Evolutionary conservation across 35 echinoderm and acorn worm genomes (phyloP), one percentile per base, ranked within the genome.

Genomic region (Nesometra sesokonis): DNA sequence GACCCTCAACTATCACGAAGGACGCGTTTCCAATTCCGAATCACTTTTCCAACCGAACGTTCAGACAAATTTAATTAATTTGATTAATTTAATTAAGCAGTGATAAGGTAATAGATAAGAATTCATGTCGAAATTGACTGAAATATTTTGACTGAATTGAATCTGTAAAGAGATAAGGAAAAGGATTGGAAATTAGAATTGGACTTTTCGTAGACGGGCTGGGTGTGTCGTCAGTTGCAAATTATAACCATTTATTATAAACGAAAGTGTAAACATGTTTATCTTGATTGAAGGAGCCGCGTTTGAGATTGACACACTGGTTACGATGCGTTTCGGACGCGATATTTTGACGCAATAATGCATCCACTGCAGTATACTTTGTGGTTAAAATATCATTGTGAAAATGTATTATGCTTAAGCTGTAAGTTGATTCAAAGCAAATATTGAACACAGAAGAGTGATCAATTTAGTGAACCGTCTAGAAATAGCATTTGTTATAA

Each of bases 31-130:
- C 52, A 27, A 19, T 27, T 17, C 23, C 0, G 52, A 67, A 67
- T 67, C 9, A 19, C 52, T 67, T 67, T 2, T n/a, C n/a, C n/a
- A n/a, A n/a, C n/a, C 52, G 23, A 67, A 19, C 52, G 52, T 67
- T 67, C 52, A 67, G 52, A 67, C 52, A 67, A 67, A 67, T 67
- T 67, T 67, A 67, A 67, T 67, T 67, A 67, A 67, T 67, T 67
- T 27, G 52, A 67, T 67, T 67, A 67, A 67, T 67, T 67, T 67
- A 67, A 67, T 67, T 67, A 67, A 67, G 52, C 21, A 67, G 52
- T 19, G 52, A 67, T 67, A 67, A 67, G 52, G 52, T 67, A 67
- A 67, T 67, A 67, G 52, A 67, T 67, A 67, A 67, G 52, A 67
- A 67, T 67, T 67, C 52, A 67, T 67, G 52, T 19, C 52, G 52